Conservation (phyloP, 2,888 invertebrate genomes). For the Mactromeris polynyma region DNA sequence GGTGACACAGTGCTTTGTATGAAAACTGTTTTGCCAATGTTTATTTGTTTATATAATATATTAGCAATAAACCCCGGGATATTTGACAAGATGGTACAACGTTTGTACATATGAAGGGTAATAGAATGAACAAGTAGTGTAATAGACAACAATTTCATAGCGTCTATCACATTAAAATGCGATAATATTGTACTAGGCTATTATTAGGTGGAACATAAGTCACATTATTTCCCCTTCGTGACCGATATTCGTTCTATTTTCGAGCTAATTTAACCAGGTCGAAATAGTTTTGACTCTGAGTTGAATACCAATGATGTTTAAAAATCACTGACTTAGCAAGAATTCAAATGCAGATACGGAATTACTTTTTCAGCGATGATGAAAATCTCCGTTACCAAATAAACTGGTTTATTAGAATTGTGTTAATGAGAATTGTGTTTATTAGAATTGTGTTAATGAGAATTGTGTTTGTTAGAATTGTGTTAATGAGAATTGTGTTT, state of each 20-base stretch:
- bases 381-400: no score
- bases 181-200: neutral
- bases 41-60: slow-evolving; percentile 10
- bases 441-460: no score
- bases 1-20: slow-evolving; percentile 6
- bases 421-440: no score
- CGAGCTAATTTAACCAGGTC: neutral
- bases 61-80: neutral
- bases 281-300: neutral
- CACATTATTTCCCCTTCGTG: neutral
- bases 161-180: slow-evolving; percentile 12
- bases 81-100: neutral
- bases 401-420: no score
- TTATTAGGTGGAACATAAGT: neutral
- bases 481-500: no score
- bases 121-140: neutral
- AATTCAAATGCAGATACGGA: no score
- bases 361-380: no score
- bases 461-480: no score
- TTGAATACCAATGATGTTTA: neutral
- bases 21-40: neutral
- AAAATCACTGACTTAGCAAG: neutral
- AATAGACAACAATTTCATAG: neutral
- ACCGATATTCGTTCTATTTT: neutral
- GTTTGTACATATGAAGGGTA: neutral